Base-by-base conservation (phyloP, 2,113 vertebrate species). In the Choloepus hoffmanni region DNA sequence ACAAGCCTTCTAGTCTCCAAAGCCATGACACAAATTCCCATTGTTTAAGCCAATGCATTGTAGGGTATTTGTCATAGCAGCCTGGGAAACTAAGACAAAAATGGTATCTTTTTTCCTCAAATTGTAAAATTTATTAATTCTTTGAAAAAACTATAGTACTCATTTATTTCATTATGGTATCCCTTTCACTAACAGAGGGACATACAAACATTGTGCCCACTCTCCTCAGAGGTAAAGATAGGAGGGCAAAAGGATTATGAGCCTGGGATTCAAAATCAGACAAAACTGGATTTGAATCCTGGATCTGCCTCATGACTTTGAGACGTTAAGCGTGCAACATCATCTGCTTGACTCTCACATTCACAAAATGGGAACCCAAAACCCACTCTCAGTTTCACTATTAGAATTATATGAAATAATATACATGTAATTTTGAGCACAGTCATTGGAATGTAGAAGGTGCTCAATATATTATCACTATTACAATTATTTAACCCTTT, bases 401-500 rank as follows among this genome's bases (percentile, higher is more conserved):
- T 79, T 45, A 86, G 28, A 93, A 68, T 84, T 50, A 82, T 72
- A 16, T 70, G 45, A 95, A 92, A 89, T 40, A 55, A 63, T 85
- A 43, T 1, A 55, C 24, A 83, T 77, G 45, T 14, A 76, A 45
- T 50, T 78, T 43, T 82, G 73, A 78, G 86, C 10, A 90, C 8
- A 50, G 3, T 45, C 68, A 33, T 33, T 94, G 28, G 19, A 76
- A 33, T 81, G 45, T 14, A 85, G 48, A 73, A 94, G 19, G 28
- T 90, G 2, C 9, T 86, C 68, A 78, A 55, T 74, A 23, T 79
- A n/a, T 74, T 50, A 68, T 30, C 62, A 33, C 15, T 81, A 53
- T 14, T 74, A 10, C 78, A 68, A 72, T 63, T 83, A 58, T 95
- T 81, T 70, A 48, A 76, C 68, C 68, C 88, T 53, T 1, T 72